Conservation (phyloP, 2,113 vertebrate genomes). For the Pachyramphus minor region DNA sequence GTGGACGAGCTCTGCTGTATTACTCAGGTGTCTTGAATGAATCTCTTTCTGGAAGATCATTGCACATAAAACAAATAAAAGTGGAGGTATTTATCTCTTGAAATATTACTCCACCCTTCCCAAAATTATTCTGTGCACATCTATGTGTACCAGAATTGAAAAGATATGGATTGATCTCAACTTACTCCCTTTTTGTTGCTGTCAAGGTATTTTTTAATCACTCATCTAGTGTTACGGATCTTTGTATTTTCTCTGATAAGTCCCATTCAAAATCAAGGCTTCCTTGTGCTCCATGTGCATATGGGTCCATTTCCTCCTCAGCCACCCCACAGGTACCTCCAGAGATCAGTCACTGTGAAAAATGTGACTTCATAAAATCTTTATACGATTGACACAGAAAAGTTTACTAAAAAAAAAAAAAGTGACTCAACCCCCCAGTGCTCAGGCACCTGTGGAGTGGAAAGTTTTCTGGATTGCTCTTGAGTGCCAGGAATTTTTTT, state of each 20-base stretch:
- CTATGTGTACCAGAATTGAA: neutral
- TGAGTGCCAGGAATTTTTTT: neutral
- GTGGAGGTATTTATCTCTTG: neutral
- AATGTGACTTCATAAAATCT: neutral
- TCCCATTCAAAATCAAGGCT: neutral
- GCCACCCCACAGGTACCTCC: neutral
- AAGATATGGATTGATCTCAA: neutral
- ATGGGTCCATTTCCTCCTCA: neutral
- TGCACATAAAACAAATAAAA: conserved; percentile 11
- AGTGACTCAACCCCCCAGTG: neutral
- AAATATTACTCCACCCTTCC: neutral
- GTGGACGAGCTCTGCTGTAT: neutral
- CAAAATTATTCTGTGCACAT: conserved; percentile 2
- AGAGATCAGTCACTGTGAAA: neutral
- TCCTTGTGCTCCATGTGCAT: neutral
- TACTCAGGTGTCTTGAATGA: neutral
- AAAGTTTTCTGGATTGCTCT: conserved; percentile 17
- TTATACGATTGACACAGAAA: neutral
- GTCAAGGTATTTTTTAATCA: conserved; percentile 15
- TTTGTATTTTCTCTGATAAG: neutral
- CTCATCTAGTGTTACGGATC: neutral
- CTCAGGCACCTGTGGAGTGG: neutral
- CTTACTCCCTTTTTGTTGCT: neutral
- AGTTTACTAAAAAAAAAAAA: neutral
- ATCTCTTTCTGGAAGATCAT: neutral